Base-by-base conservation (phyloP, 2,797 vertebrate genomes). In the Acrossocheilus wenchowensis region DNA sequence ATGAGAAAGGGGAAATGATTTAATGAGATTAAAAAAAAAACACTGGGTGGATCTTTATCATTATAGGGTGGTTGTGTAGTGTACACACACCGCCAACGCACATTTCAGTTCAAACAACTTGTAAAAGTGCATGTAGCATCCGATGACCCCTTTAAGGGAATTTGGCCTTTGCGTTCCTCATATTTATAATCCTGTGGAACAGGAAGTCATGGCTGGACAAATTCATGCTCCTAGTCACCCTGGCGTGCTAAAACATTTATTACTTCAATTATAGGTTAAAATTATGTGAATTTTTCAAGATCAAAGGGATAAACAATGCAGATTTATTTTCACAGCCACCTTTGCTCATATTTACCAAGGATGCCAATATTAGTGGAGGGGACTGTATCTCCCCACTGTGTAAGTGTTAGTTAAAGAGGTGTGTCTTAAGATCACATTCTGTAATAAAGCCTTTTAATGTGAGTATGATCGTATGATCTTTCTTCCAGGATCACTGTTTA, bases 401-500 rank as follows among this genome's bases (percentile, higher is more conserved):
- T 54, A 54, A 54, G n/a, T 62, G 60, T 62, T 62, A 12, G n/a
- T n/a, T 4, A 60, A 60, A 60, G 57, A 60, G 23, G 57, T 17
- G 14, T 62, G 21, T 21, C 12, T 66, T 66, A 8, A 52, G 30
- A 4, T 26, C 5, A 39, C 60, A 39, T 62, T 66, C 15, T 14
- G 48, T 45, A 23, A 41, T 26, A 62, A 14, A 19, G 19, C 26
- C 50, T 39, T 64, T 34, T 86, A 72, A 86, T 69, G 2, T 15
- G 2, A 41, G 17, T 68, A 43, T 88, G 48, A 6, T 62, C 41
- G 17, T 68, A 43, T 88, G 48, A 9, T 62, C 41, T 88, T 45
- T 9, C 64, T 54, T 50, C 14, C 87, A 96, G 96, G 41, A 87
- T 85, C 6, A 95, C 95, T 0, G 84, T 96, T 78, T 96, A 95